Evolutionary conservation across 2,113 vertebrate genomes (phyloP).

Genomic region (Pygoscelis adeliae): DNA sequence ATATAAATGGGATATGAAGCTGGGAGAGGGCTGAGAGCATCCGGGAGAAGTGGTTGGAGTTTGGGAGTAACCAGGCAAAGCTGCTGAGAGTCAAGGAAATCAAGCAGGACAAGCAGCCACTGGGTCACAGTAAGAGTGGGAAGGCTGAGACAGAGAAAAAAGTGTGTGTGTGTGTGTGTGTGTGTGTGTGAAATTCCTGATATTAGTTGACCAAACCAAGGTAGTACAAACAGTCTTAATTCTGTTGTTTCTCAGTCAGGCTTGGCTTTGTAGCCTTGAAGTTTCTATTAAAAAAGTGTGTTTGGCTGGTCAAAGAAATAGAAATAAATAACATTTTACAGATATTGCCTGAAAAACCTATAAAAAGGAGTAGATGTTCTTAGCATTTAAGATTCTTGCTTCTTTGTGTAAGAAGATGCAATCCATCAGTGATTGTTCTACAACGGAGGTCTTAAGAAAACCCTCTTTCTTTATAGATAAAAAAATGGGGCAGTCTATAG

Average conservation of each 20-base stretch:
- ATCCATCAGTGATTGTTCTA: background rate
- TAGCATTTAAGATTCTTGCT: background rate
- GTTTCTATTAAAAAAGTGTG: background rate
- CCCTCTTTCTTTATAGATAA: background rate
- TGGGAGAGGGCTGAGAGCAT: background rate
- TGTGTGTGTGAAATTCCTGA: background rate
- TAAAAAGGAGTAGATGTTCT: background rate
- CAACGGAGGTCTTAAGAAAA: background rate
- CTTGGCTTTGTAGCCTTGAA: background rate
- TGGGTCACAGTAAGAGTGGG: background rate
- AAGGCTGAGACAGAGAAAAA: background rate
- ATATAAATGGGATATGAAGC: fast-evolving
- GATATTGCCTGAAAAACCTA: background rate
- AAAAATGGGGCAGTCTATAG: background rate
- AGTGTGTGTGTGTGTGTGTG: too few relatives aligned
- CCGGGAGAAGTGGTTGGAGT: background rate
- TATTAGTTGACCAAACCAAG: background rate
- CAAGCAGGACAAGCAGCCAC: fast-evolving
- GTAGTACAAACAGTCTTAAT: background rate
- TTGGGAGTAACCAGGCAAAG: background rate
- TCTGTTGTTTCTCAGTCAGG: background rate
- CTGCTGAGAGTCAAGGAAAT: background rate
- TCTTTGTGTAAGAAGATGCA: background rate
- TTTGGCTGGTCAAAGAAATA: background rate
- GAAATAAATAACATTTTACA: background rate